Conservation (phyloP, 2,113 vertebrate species). For the Lampris incognitus region DNA sequence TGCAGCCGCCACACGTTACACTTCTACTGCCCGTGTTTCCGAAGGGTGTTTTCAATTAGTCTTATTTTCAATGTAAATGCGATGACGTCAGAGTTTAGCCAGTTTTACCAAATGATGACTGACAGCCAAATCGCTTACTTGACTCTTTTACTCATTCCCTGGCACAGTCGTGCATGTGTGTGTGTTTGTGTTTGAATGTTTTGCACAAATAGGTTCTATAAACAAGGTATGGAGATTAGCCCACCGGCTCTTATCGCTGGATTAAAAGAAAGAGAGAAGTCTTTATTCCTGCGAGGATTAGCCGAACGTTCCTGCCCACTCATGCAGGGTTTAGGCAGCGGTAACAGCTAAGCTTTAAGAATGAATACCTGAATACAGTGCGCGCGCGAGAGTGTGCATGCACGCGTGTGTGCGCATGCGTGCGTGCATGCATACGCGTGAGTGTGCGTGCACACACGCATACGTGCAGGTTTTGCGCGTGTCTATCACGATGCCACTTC, state of each 20-base stretch:
- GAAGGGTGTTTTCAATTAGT: too few relatives aligned
- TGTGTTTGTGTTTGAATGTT: neutral
- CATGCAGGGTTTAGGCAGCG: slow-evolving; percentile 37
- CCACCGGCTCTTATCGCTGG: neutral
- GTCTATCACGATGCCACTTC: too few relatives aligned
- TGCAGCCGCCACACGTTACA: too few relatives aligned
- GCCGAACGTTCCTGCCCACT: slow-evolving; percentile 35
- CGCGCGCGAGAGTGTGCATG: neutral
- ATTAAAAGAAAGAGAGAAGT: slow-evolving; percentile 1
- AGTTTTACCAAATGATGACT: too few relatives aligned
- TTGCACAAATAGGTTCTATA: too few relatives aligned
- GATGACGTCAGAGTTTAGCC: too few relatives aligned
- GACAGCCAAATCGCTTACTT: neutral
- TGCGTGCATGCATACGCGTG: neutral
- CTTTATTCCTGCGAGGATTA: slow-evolving; percentile 31
- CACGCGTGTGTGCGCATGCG: neutral
- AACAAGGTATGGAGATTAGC: too few relatives aligned
- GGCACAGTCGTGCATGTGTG: neutral
- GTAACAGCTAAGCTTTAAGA: slow-evolving; percentile 25
- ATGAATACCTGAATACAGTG: slow-evolving; percentile 26
- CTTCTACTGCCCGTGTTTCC: too few relatives aligned
- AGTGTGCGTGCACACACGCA: neutral
- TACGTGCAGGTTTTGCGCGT: too few relatives aligned
- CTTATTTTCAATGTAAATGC: too few relatives aligned
- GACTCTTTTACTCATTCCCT: neutral